Evolutionary conservation across 2,888 invertebrate genomes (phyloP), one percentile per base, ranked within the genome.

Genomic region (Neria commutata): DNA sequence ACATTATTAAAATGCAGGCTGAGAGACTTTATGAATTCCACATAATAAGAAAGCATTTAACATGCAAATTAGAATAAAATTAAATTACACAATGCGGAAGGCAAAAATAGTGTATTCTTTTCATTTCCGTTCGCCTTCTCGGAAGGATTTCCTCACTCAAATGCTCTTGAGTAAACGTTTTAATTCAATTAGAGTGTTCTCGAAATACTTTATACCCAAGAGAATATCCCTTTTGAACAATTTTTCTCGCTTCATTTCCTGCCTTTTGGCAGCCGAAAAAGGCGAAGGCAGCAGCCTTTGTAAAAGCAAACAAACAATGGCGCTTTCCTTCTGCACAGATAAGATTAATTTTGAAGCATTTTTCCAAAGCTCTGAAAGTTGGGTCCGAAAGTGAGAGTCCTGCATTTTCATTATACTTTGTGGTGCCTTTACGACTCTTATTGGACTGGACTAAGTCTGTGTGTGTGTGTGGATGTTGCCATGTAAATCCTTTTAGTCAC

Each of bases 161-260:
- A 24, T 69, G 65, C 66, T 69, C 71, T 64, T 66, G 70, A 68
- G 71, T 73, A 67, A 75, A 71, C 67, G 71, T 70, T 71, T 70
- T 69, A 59, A 59, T 54, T 59, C 52, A 59, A 55, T 59, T 52
- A 74, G 68, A 71, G 70, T 68, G 55, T 71, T 58, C 73, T 67
- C 67, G 72, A 74, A 73, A 73, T 69, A 73, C 74, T 74, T 74
- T 72, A 74, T 72, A 72, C 72, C 73, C 71, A 68, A 66, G 70
- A 72, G 72, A 72, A 71, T 68, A 74, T 74, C 73, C 74, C 74
- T 69, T 71, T 74, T 67, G 34, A n/a, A 29, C 49, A 51, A 33
- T 52, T 46, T 40, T 29, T 14, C 25, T 47, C 25, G 16, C 16
- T n/a, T 45, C 23, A 6, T 16, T 16, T n/a, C n/a, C n/a, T n/a